These are phyloP conservation scores for Aythya baeri DNA, from an alignment of 2,113 vertebrate genomes.

Conservation along the genomic window DNA sequence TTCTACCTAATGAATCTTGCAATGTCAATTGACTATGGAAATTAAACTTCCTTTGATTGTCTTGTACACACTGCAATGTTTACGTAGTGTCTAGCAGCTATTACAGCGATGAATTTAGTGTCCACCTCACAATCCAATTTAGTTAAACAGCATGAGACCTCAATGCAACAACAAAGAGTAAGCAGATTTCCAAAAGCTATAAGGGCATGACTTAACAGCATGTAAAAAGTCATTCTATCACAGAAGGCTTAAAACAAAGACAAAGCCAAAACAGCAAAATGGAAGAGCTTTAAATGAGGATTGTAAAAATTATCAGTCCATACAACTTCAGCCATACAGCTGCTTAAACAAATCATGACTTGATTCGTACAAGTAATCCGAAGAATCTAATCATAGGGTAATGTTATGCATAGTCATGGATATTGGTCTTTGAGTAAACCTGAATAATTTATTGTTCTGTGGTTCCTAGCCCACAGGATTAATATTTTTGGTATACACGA, in stretches of 20 bases:
- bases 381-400: neutral
- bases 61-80: neutral
- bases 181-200: conserved; percentile 23
- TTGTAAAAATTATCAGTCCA: neutral
- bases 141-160: conserved; percentile 22
- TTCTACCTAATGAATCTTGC: neutral
- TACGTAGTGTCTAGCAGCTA: neutral
- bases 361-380: neutral
- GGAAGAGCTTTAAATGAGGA: neutral
- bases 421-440: neutral
- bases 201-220: conserved; percentile 14
- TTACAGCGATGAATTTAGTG: neutral
- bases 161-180: conserved; percentile 19
- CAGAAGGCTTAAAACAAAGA: conserved; percentile 27
- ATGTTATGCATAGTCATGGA: neutral
- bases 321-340: neutral
- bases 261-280: neutral
- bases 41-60: neutral
- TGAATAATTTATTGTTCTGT: neutral
- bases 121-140: conserved; percentile 22
- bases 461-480: neutral
- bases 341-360: neutral
- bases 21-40: neutral
- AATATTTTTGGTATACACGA: neutral
- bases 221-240: conserved; percentile 47